Conservation (phyloP, 2,888 invertebrate species). For the Hirtodrosophila histrioides region DNA sequence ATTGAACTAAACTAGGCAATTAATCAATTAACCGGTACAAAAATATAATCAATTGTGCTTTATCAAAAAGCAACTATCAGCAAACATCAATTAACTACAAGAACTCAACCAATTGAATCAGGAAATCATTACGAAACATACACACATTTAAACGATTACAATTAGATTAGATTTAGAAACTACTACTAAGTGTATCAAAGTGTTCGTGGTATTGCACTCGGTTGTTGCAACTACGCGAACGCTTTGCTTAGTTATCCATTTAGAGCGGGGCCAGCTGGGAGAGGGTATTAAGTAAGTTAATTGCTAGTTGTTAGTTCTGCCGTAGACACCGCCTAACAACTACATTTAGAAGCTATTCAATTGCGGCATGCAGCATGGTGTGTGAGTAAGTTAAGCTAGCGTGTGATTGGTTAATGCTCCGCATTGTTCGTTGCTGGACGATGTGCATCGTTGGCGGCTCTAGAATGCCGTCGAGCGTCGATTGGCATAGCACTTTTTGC, state of each 20-base stretch:
- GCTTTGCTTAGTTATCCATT: conserved; percentile 49
- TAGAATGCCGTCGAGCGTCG: conserved; percentile 84
- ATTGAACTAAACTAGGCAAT: conserved; percentile 71
- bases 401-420: conserved; percentile 66
- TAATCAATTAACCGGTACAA: conserved; percentile 63
- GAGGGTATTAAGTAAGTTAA: conserved; percentile 38
- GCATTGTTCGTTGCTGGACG: conserved; percentile 77
- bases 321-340: conserved; percentile 1
- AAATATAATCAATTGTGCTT: conserved; percentile 60
- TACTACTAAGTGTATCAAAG: conserved; percentile 46
- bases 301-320: conserved; percentile 57
- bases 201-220: conserved; percentile 61
- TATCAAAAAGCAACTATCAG: conserved; percentile 60
- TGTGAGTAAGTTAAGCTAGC: conserved; percentile 68
- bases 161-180: conserved; percentile 32
- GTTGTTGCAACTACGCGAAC: conserved; percentile 58
- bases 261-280: conserved; percentile 24
- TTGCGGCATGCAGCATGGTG: conserved; percentile 55
- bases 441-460: conserved; percentile 34
- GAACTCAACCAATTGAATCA: conserved; percentile 47
- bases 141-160: conserved; percentile 35
- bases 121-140: conserved; percentile 42
- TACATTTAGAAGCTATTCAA: conserved; percentile 45
- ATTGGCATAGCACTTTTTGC: conserved; percentile 79
- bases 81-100: conserved; percentile 66